These are phyloP conservation scores for Frieseomelitta varia DNA, from an alignment of 1,140 invertebrate species.

Conservation along the genomic window DNA sequence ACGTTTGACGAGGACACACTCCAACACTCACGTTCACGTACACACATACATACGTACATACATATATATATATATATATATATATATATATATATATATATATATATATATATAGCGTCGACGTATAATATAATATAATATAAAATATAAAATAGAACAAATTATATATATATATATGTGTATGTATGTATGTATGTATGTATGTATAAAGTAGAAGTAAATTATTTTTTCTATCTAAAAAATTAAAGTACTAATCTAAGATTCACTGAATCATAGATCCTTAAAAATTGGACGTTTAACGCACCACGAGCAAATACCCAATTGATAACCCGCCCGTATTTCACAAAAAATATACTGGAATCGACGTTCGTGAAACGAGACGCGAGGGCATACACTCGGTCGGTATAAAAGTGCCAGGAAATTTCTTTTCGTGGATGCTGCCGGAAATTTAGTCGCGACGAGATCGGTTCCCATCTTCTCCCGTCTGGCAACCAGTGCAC, in stretches of 20 bases:
- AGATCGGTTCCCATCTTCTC: slow-evolving; percentile 18
- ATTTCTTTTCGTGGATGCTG: slow-evolving; percentile 20
- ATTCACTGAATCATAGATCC: not conserved
- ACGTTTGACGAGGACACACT: not conserved
- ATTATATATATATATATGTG: not conserved
- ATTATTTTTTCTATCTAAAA: too few species aligned
- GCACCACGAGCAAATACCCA: not conserved
- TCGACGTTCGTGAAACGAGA: not conserved
- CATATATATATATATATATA: not conserved
- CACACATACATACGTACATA: not conserved
- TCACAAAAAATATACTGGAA: not conserved
- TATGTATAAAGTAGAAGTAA: too few species aligned
- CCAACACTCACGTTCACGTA: too few species aligned
- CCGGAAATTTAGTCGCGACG: slow-evolving; percentile 24
- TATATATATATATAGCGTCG: too few species aligned
- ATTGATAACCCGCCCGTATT: not conserved
- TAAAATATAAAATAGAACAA: too few species aligned
- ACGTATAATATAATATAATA: too few species aligned
- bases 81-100: too few species aligned
- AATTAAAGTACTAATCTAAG: too few species aligned
- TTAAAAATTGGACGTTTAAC: not conserved
- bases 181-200: too few species aligned
- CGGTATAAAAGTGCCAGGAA: not conserved
- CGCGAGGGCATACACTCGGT: not conserved
- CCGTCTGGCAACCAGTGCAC: not conserved